Percentiles rank a stretch among this genome's conserved stretches.
These are phyloP conservation scores for Mesembrinibis cayennensis DNA, from an alignment of 2,113 vertebrate species.

Conservation along the genomic window DNA sequence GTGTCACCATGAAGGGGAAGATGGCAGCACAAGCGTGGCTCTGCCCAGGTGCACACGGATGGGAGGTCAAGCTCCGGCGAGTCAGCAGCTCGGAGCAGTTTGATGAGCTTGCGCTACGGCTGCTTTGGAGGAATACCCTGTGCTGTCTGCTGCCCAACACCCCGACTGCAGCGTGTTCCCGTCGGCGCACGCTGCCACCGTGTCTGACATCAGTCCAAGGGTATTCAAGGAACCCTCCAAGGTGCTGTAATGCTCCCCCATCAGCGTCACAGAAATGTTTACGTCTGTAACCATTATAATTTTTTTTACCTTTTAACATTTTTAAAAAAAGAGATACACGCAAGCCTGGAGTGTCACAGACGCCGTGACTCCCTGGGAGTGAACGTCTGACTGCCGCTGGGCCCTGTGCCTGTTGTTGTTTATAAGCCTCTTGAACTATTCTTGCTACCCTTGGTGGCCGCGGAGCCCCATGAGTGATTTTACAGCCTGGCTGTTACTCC, in stretches of 20 bases:
- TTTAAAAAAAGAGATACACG: neutral
- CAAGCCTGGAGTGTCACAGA: neutral
- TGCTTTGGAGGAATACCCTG: neutral
- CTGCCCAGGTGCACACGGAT: rapidly evolving
- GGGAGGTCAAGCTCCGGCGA: neutral
- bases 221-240: neutral
- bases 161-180: rapidly evolving
- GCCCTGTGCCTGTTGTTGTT: constrained; percentile 34
- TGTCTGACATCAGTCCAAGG: neutral
- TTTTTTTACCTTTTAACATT: neutral
- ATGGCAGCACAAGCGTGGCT: neutral
- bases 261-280: constrained; percentile 12
- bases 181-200: rapidly evolving
- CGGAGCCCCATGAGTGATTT: neutral
- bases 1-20: neutral
- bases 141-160: neutral
- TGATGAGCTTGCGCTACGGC: neutral
- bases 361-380: neutral
- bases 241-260: neutral
- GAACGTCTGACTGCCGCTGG: neutral
- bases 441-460: constrained; percentile 20
- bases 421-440: constrained; percentile 42
- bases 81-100: neutral
- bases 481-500: constrained; percentile 11
- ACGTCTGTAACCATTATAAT: neutral